Conservation (phyloP, 2,113 vertebrate species). For the Macrotis lagotis region DNA sequence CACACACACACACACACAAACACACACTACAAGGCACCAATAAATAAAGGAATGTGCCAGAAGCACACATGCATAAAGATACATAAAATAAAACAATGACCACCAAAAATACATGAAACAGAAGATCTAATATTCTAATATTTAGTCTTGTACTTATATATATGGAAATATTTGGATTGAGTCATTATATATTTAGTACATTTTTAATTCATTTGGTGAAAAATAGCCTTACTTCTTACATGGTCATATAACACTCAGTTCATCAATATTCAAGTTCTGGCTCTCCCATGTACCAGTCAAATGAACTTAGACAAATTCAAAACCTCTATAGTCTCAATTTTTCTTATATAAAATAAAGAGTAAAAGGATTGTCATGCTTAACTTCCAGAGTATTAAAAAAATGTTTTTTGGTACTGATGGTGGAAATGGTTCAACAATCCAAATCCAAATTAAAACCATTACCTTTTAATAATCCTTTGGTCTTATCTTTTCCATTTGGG, state of each 20-base stretch:
- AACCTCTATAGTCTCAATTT: background rate
- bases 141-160: conserved; percentile 12
- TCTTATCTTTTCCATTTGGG: background rate
- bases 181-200: conserved; percentile 26
- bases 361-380: background rate
- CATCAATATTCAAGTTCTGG: background rate
- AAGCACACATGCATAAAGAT: background rate
- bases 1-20: background rate
- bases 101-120: conserved; percentile 6
- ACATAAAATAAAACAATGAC: conserved; percentile 17
- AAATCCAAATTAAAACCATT: background rate
- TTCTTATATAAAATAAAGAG: background rate
- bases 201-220: conserved; percentile 33
- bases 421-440: background rate
- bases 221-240: background rate
- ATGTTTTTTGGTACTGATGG: background rate
- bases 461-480: background rate
- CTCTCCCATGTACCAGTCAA: background rate
- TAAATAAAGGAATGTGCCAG: conserved; percentile 39
- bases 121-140: background rate
- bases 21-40: background rate
- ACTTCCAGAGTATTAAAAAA: background rate
- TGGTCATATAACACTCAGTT: background rate
- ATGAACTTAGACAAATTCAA: background rate
- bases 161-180: background rate